Evolutionary conservation across 2,888 invertebrate genomes (phyloP), one percentile per base, ranked within the genome.

Genomic region (Eilema griseolum): DNA sequence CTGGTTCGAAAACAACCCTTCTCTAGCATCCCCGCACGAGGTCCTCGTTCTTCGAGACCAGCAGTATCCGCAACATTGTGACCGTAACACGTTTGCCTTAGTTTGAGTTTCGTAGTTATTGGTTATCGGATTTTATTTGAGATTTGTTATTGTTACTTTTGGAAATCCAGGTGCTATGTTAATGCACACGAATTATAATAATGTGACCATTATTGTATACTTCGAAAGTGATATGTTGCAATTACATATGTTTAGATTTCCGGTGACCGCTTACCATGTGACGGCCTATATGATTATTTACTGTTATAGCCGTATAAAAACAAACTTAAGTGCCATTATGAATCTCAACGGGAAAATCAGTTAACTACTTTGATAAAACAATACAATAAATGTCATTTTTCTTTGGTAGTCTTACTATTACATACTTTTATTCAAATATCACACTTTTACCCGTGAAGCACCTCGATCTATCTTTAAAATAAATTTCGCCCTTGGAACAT

Each of bases 371-470:
- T 24, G 31, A 20, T 57, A 61, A 46, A 63, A 41, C 62, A 70
- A 70, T 60, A 41, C 61, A n/a, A 52, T 52, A 52, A 80, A 80
- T 82, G 78, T 82, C 78, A 83, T 82, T 73, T n/a, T 82, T 87
- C 88, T 89, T 88, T 89, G 89, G 87, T 87, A 86, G 85, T 84
- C 84, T 80, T 79, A 81, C 78, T 83, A 83, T 80, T 73, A 80
- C 80, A 79, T 80, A 82, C 79, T 75, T 80, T 83, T 77, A 84
- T 85, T 79, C 86, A 85, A 88, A 89, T 90, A 91, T 89, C 90
- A 91, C 89, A 91, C 89, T 74, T 84, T 83, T 86, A 88, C 86
- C 86, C 87, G 83, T 86, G 86, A 86, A 89, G 88, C 89, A 92
- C 89, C 89, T 82, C 83, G 77, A 77, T 82, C 81, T 71, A 79